Percentiles rank a stretch among this genome's conserved stretches.
Evolutionary conservation across 2,113 vertebrate species (phyloP).

Genomic region (Hiodon tergisus): DNA sequence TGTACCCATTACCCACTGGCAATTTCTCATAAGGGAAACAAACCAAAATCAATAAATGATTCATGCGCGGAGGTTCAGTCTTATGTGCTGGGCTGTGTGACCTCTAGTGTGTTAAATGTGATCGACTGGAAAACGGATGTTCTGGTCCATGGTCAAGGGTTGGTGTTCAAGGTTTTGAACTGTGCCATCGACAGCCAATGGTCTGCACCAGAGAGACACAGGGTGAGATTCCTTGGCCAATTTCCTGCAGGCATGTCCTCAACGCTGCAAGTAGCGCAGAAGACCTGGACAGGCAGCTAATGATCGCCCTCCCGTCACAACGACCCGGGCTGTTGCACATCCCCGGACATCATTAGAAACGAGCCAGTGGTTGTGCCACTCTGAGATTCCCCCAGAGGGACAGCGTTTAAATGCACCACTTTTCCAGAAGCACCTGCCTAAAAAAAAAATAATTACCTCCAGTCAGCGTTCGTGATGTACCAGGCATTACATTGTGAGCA

Average conservation of each 20-base stretch:
- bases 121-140: too few species aligned
- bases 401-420: background rate
- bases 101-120: too few species aligned
- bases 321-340: background rate
- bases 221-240: background rate
- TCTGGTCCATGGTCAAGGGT: too few species aligned
- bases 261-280: background rate
- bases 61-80: too few species aligned
- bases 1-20: too few species aligned
- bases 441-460: constrained; percentile 14
- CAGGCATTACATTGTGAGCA: background rate
- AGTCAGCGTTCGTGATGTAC: background rate
- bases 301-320: background rate
- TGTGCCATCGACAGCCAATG: background rate
- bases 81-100: too few species aligned
- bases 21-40: too few species aligned
- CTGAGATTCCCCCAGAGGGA: constrained; percentile 6
- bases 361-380: background rate
- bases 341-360: background rate
- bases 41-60: too few species aligned
- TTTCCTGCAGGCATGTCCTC: background rate
- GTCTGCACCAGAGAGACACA: background rate
- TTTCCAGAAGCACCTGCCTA: constrained; percentile 13
- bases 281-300: background rate
- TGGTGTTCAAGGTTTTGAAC: too few species aligned